These are phyloP conservation scores for Oxyruncus cristatus DNA, from an alignment of 2,113 vertebrate species.

Conservation along the genomic window DNA sequence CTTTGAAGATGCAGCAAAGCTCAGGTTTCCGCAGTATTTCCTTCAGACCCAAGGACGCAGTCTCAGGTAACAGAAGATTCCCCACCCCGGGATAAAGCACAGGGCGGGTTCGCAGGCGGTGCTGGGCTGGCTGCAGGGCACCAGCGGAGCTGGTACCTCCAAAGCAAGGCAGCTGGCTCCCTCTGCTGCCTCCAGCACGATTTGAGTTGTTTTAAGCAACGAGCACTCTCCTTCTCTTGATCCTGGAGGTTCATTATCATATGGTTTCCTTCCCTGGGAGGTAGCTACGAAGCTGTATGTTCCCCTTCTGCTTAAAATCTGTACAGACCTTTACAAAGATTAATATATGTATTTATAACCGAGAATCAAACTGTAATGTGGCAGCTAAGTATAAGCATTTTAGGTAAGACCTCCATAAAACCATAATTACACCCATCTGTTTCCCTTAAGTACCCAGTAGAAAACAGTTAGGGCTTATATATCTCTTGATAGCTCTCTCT, in stretches of 20 bases:
- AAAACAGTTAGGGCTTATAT: neutral
- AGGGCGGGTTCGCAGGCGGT: neutral
- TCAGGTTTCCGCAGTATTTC: neutral
- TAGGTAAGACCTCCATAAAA: constrained; percentile 22
- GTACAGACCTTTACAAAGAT: neutral
- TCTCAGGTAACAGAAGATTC: no score
- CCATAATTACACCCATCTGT: neutral
- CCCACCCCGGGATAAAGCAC: neutral
- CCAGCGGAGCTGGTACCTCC: neutral
- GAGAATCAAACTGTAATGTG: neutral
- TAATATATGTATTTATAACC: neutral
- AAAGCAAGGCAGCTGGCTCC: constrained; percentile 43
- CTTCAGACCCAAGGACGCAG: neutral
- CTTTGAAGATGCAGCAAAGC: neutral
- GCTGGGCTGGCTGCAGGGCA: neutral
- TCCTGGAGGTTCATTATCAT: neutral
- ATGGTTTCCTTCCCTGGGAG: neutral
- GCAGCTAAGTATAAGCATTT: constrained; percentile 11
- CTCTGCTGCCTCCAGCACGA: constrained; percentile 1
- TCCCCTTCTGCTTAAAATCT: neutral
- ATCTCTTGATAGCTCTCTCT: neutral
- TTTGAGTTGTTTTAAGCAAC: neutral
- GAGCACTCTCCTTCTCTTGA: neutral
- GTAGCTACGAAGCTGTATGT: accelerated
- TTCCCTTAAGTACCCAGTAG: neutral